Percentiles rank a stretch among this genome's conserved stretches.
phyloP scores from a whole-genome alignment of 92 coral and sea anemone species.

The Epizoanthus scotinus region DNA sequence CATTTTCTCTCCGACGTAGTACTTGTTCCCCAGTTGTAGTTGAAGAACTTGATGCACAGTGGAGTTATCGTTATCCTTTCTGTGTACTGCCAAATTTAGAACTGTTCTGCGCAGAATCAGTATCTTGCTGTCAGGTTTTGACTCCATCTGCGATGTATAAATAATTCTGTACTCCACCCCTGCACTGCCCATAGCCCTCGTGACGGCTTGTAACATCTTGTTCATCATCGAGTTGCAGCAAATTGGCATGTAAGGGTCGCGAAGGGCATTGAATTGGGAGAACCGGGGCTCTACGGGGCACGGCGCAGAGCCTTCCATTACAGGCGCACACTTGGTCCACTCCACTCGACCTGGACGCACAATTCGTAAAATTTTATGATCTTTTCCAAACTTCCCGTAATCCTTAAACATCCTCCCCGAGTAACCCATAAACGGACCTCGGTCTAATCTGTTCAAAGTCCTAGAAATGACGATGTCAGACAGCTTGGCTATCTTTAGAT shows the following conservation, averaged over 20 bases:
- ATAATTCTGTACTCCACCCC: constrained; percentile 8
- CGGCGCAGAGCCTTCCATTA: constrained; percentile 1
- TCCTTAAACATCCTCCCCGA: constrained; percentile 32
- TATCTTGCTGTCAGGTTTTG: constrained; percentile 13
- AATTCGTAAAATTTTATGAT: constrained; percentile 26
- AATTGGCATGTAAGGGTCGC: constrained; percentile 25
- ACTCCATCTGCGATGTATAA: constrained; percentile 17
- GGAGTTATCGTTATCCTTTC: constrained; percentile 31
- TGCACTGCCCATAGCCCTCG: neutral
- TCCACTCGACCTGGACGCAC: constrained; percentile 18
- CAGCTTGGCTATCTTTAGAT: constrained; percentile 35
- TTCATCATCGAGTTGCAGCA: constrained; percentile 28
- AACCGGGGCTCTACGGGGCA: neutral
- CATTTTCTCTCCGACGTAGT: constrained; percentile 39
- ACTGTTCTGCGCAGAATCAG: neutral
- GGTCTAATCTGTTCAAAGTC: constrained; percentile 8
- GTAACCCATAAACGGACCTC: constrained; percentile 5
- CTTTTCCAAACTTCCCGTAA: constrained; percentile 30
- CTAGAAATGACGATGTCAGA: constrained; percentile 26
- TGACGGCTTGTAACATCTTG: constrained; percentile 9
- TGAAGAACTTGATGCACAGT: constrained; percentile 28
- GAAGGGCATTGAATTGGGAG: constrained; percentile 7
- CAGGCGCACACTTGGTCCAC: constrained; percentile 37
- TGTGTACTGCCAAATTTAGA: constrained; percentile 23
- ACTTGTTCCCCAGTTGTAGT: neutral